phyloP scores from a whole-genome alignment of 2,797 vertebrate species.

The Morelia viridis region DNA sequence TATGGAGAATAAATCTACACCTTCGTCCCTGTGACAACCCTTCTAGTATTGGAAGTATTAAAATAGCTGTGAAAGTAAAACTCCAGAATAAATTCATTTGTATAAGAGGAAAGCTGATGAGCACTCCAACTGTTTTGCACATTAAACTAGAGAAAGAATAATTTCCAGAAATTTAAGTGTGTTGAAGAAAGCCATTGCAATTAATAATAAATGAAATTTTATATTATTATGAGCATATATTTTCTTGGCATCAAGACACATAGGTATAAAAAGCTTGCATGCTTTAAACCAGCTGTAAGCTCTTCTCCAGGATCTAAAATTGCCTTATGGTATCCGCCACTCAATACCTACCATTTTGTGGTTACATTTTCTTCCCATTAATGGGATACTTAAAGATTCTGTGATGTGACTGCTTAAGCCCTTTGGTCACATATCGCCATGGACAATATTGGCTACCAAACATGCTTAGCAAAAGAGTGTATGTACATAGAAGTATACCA shows the following conservation, averaged over 20 bases:
- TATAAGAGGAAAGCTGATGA: conserved; percentile 34
- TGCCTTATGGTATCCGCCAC: conserved; percentile 7
- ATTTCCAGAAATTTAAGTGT: conserved; percentile 42
- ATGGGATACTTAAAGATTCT: neutral
- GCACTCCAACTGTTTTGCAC: conserved; percentile 8
- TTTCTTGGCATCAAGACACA: conserved; percentile 31
- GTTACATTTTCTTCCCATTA: neutral
- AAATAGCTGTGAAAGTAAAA: conserved; percentile 42
- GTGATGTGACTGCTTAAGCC: neutral
- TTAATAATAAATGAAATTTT: conserved; percentile 20
- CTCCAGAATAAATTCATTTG: conserved; percentile 23
- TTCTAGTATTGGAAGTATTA: conserved; percentile 27
- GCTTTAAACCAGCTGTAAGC: neutral
- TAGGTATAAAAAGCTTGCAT: neutral
- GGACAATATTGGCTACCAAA: neutral
- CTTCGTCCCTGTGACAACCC: neutral
- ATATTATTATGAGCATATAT: conserved; percentile 34
- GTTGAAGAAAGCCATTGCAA: conserved; percentile 42
- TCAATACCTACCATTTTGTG: neutral
- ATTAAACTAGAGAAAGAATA: conserved; percentile 37
- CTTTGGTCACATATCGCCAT: neutral
- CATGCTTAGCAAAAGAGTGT: neutral
- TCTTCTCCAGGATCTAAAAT: conserved; percentile 13
- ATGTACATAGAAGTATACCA: neutral
- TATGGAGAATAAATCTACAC: neutral